Conservation (phyloP, 2,888 invertebrate species). For the Lathronympha strigana region DNA sequence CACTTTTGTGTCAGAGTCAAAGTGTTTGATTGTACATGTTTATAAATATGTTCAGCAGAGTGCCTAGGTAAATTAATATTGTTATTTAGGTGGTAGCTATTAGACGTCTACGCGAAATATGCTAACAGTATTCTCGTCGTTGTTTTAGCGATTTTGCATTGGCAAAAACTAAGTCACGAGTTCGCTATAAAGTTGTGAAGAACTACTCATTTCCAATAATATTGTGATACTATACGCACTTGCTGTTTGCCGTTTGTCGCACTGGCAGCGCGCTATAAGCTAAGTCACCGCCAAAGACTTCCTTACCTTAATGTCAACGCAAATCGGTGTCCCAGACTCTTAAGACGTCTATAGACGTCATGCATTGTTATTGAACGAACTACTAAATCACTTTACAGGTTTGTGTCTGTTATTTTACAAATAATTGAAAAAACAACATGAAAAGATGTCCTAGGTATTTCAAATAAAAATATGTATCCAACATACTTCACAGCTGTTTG, state of each 20-base stretch:
- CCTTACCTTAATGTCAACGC: background rate
- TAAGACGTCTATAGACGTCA: background rate
- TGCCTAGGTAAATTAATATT: conserved; percentile 33
- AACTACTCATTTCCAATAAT: too few species aligned
- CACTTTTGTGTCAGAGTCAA: background rate
- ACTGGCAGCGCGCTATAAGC: background rate
- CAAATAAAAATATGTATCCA: too few species aligned
- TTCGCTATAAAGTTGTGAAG: background rate
- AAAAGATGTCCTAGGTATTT: too few species aligned
- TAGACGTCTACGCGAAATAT: conserved; percentile 7
- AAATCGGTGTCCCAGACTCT: background rate
- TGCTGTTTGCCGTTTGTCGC: background rate
- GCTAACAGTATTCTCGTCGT: conserved; percentile 7
- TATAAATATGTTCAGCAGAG: conserved; percentile 4
- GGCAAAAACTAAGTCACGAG: conserved; percentile 3
- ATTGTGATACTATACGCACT: background rate
- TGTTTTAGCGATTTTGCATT: background rate
- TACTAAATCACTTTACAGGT: too few species aligned
- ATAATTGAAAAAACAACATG: too few species aligned
- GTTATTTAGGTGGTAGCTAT: conserved; percentile 34
- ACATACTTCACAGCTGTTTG: too few species aligned
- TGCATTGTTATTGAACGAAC: too few species aligned
- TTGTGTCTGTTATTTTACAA: too few species aligned
- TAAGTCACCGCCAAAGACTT: background rate
- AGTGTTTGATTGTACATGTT: conserved; percentile 14